Conservation (phyloP, 2,888 invertebrate genomes). For the Epiblema foenella region DNA sequence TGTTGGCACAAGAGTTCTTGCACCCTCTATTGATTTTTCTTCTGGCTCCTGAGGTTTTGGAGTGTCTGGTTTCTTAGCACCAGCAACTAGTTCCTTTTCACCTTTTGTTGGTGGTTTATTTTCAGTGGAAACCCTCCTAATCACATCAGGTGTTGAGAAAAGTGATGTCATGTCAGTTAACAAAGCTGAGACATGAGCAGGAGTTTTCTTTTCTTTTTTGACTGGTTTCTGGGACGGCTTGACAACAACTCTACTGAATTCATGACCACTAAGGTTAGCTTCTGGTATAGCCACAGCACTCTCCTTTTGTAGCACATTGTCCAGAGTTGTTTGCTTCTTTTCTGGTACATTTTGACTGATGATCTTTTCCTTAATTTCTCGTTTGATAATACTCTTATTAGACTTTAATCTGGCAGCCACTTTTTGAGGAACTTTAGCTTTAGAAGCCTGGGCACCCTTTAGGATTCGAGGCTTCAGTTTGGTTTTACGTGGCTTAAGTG, state of each 20-base stretch:
- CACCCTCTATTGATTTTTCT: conserved; percentile 48
- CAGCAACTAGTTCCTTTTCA: conserved; percentile 72
- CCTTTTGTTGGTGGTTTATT: conserved; percentile 76
- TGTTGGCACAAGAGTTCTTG: conserved; percentile 48
- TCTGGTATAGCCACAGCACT: conserved; percentile 59
- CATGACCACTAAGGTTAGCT: conserved; percentile 57
- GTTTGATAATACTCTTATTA: conserved; percentile 63
- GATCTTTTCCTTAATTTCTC: conserved; percentile 72
- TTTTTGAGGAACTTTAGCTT: conserved; percentile 64
- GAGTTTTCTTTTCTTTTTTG: conserved; percentile 85
- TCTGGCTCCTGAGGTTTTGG: conserved; percentile 53
- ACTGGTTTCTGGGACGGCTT: conserved; percentile 73
- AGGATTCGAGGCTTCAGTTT: conserved; percentile 76
- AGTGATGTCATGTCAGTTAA: conserved; percentile 87
- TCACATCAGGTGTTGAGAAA: conserved; percentile 92
- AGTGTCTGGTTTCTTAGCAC: conserved; percentile 55
- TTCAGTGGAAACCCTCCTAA: conserved; percentile 87
- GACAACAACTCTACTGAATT: conserved; percentile 69
- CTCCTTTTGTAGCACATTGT: conserved; percentile 57
- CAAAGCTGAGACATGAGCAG: conserved; percentile 83
- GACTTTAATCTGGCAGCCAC: conserved; percentile 64
- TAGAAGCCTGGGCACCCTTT: conserved; percentile 60
- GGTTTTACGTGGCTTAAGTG: conserved; percentile 63
- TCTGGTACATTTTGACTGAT: conserved; percentile 64
- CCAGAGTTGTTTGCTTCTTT: conserved; percentile 61